Evolutionary conservation across 2,113 vertebrate genomes (phyloP).

Genomic region (Oenanthe melanoleuca): DNA sequence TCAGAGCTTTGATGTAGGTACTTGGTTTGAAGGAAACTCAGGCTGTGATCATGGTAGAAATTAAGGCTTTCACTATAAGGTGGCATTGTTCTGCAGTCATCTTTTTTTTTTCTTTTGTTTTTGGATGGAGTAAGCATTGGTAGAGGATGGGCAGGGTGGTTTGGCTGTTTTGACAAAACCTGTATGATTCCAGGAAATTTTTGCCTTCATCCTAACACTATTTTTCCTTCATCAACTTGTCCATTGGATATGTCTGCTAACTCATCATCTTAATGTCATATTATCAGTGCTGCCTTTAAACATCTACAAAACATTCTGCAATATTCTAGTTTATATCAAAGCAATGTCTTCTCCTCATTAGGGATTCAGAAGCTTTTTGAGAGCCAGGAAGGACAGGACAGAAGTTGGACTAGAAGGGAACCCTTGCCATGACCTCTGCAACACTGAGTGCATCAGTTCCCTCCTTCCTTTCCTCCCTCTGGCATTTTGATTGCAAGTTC

Average conservation of each 20-base stretch:
- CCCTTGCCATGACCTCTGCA: neutral
- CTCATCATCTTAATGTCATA: neutral
- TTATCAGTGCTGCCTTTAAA: neutral
- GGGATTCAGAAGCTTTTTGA: neutral
- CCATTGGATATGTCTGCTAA: neutral
- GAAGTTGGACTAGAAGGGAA: neutral
- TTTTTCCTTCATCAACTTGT: neutral
- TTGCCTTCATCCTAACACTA: neutral
- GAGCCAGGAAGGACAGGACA: neutral
- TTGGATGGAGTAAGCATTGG: rapidly evolving
- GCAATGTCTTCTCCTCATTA: neutral
- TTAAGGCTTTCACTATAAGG: neutral
- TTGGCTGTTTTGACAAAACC: neutral
- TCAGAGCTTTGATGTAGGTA: neutral
- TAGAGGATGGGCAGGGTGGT: no score
- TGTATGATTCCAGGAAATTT: neutral
- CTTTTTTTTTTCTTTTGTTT: rapidly evolving
- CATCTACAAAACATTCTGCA: neutral
- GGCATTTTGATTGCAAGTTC: neutral
- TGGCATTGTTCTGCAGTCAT: neutral
- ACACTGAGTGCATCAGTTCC: rapidly evolving
- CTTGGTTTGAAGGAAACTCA: neutral
- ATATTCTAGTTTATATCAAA: neutral
- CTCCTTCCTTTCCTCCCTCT: neutral
- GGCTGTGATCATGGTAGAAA: neutral